These are phyloP conservation scores for Hymenopus coronatus DNA, from an alignment of 2,888 invertebrate species.

Conservation along the genomic window DNA sequence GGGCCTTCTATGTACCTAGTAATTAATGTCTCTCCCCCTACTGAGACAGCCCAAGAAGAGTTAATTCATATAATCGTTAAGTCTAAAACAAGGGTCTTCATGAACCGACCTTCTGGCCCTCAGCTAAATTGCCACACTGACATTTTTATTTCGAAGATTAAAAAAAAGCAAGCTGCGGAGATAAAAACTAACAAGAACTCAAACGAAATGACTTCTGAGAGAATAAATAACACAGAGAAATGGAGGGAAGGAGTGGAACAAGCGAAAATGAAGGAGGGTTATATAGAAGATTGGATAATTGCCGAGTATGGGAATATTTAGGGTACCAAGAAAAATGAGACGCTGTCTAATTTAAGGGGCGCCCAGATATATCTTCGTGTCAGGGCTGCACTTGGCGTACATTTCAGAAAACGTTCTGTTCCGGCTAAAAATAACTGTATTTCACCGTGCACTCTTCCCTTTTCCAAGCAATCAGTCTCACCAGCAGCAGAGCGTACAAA, in stretches of 20 bases:
- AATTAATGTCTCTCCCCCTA: neutral
- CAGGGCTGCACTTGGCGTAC: neutral
- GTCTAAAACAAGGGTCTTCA: neutral
- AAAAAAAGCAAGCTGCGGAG: neutral
- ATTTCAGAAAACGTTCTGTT: neutral
- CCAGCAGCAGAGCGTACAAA: neutral
- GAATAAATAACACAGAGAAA: neutral
- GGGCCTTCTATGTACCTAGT: neutral
- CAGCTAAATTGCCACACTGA: constrained; percentile 2
- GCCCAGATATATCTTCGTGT: neutral
- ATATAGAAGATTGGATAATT: neutral
- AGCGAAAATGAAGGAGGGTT: neutral
- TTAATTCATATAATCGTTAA: neutral
- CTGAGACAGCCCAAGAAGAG: neutral
- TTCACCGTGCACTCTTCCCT: neutral
- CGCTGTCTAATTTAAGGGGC: neutral
- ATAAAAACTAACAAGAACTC: neutral
- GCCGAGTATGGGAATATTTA: constrained; percentile 2
- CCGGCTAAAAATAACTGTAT: neutral
- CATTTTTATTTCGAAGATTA: neutral
- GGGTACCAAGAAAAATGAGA: neutral
- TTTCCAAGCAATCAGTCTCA: neutral
- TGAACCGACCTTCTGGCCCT: neutral
- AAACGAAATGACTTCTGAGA: neutral
- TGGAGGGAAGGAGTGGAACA: neutral